These are phyloP conservation scores for Xylophagus ater DNA, from an alignment of 2,888 invertebrate species.

Conservation along the genomic window DNA sequence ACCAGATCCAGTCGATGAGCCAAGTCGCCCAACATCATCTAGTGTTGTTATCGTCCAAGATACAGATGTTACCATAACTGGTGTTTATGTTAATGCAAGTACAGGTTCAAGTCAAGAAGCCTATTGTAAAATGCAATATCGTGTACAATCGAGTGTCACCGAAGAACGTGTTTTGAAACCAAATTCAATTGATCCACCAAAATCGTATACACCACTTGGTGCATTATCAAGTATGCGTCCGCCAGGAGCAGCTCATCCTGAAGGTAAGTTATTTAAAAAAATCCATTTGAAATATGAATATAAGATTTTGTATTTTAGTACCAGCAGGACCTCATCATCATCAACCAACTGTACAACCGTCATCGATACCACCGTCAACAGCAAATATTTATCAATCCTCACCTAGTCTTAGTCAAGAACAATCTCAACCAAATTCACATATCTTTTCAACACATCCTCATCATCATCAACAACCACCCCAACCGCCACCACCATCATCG, in stretches of 20 bases:
- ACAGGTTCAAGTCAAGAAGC: conserved; percentile 66
- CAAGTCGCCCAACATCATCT: conserved; percentile 41
- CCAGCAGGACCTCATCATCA: conserved; percentile 24
- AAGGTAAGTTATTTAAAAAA: conserved; percentile 12
- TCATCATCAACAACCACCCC: conserved; percentile 4
- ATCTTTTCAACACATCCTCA: conserved; percentile 19
- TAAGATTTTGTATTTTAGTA: neutral
- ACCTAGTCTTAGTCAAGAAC: conserved; percentile 6
- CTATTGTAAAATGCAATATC: conserved; percentile 81
- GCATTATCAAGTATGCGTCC: conserved; percentile 82
- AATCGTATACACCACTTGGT: conserved; percentile 71
- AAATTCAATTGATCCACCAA: conserved; percentile 38
- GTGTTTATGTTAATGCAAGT: conserved; percentile 67
- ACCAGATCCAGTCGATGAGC: conserved; percentile 18
- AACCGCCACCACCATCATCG: neutral
- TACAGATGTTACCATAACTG: conserved; percentile 78
- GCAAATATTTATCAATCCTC: conserved; percentile 18
- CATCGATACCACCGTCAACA: conserved; percentile 31
- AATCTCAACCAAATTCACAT: conserved; percentile 8
- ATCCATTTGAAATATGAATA: neutral
- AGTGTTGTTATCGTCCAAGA: conserved; percentile 72
- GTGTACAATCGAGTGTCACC: conserved; percentile 78
- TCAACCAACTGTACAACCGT: conserved; percentile 28
- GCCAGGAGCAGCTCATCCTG: conserved; percentile 45
- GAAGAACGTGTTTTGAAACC: conserved; percentile 67